Percentiles rank a stretch among this genome's conserved stretches.
These are phyloP conservation scores for Carapus acus DNA, from an alignment of 2,797 vertebrate genomes.

Conservation along the genomic window DNA sequence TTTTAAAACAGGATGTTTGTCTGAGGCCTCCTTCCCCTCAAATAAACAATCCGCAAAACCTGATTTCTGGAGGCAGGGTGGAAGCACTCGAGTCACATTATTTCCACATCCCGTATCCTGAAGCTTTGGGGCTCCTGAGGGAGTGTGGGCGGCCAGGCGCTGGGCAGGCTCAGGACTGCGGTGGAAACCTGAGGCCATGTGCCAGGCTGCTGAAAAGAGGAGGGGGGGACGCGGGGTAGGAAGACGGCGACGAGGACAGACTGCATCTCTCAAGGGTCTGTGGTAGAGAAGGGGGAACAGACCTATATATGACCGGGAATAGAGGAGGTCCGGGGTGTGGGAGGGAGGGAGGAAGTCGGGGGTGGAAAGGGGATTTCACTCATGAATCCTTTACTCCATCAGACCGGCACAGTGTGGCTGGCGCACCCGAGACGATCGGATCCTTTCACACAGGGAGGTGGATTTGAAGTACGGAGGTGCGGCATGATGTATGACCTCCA, in stretches of 20 bases:
- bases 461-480: background rate
- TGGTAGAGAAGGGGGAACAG: conserved; percentile 31
- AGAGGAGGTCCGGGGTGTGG: conserved; percentile 18
- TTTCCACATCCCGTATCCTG: conserved; percentile 77
- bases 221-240: too few species aligned
- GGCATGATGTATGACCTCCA: too few species aligned
- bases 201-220: conserved; percentile 62
- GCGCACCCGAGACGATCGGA: conserved; percentile 4
- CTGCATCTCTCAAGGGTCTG: conserved; percentile 48
- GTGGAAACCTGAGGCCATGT: conserved; percentile 73
- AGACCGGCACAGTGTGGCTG: conserved; percentile 4
- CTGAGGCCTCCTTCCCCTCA: conserved; percentile 85
- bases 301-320: conserved; percentile 17
- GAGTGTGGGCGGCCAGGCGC: conserved; percentile 53
- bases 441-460: conserved; percentile 8
- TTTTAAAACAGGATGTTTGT: conserved; percentile 92
- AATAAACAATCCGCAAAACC: conserved; percentile 89
- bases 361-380: too few species aligned
- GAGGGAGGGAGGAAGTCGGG: too few species aligned
- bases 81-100: conserved; percentile 74
- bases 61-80: conserved; percentile 80
- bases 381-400: conserved; percentile 37
- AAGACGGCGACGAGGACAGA: conserved; percentile 39
- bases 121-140: conserved; percentile 60
- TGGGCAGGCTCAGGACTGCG: conserved; percentile 67